Base-by-base conservation (phyloP, 2,113 vertebrate genomes). In the Cebus imitator region DNA sequence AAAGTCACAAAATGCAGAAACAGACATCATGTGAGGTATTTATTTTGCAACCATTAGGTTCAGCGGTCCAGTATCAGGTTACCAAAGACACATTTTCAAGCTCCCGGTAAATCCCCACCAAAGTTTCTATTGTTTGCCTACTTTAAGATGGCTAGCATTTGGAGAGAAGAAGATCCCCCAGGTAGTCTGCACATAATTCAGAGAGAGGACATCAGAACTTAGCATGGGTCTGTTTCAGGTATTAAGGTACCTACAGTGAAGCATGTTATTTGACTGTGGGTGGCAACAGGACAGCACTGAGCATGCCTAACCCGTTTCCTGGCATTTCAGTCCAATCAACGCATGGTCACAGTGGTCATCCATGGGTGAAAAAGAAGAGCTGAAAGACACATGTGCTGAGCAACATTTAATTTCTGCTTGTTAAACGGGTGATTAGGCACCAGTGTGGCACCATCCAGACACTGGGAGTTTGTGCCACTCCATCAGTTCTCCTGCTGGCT, bases 21-120 rank as follows among this genome's bases (percentile, higher is more conserved):
- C 75, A 96, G 68, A 87, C 35, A 43, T n/a, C 40, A 73, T 17
- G 2, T 68, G 81, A 97, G 91, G 75, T 96, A 89, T 88, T 92
- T 96, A 92, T 83, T 94, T 75, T 75, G 58, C 40, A 92, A 87
- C 4, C 37, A 23, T 76, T 85, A 91, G 70, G 82, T 83, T 86
- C 21, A 66, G 13, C 25, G 82, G 75, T 35, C 80, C 64, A 94
- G 70, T 11, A 75, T 82, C 75, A 58, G 52, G 68, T 87, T 72
- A 89, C 23, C 88, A 92, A 94, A 86, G 75, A 75, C n/a, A 79
- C 92, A 82, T 83, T 43, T 92, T 58, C 84, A 90, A 70, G 32
- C 14, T 81, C 66, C 79, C 58, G 70, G 6, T 94, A 73, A 89
- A 96, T 86, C 61, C 35, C 83, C 72, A 78, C 66, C 50, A 21